Conservation (phyloP, 1,140 invertebrate species). For the Formica exsecta region DNA sequence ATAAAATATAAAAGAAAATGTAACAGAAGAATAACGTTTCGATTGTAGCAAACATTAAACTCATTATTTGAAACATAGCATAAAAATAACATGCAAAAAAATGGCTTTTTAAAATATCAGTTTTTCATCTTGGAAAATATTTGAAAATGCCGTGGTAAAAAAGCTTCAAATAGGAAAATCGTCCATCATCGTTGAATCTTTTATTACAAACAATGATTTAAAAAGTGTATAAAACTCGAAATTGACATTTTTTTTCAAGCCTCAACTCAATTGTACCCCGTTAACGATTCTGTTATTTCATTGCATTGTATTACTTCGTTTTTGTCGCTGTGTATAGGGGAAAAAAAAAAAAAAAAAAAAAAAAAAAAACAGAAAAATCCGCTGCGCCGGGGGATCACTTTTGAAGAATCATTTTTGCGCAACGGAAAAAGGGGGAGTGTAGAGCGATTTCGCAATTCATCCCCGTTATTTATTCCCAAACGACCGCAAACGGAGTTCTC, state of each 20-base stretch:
- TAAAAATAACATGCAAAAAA: background rate
- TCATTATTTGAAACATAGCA: background rate
- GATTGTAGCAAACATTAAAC: background rate
- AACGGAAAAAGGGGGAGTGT: background rate
- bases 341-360: background rate
- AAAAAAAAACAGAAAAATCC: conserved; percentile 13
- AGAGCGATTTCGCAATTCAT: conserved; percentile 50
- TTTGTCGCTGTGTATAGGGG: background rate
- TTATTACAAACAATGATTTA: conserved; percentile 34
- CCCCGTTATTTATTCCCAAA: conserved; percentile 54
- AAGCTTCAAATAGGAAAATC: background rate
- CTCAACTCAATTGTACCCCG: conserved; percentile 18
- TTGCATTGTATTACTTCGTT: conserved; percentile 26
- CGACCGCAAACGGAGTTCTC: conserved; percentile 3
- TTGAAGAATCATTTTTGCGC: conserved; percentile 53
- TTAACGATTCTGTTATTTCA: conserved; percentile 42
- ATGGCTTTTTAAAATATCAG: background rate
- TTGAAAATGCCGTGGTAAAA: background rate
- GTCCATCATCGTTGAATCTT: conserved; percentile 22
- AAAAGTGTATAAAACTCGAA: conserved; percentile 35
- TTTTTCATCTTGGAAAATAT: background rate
- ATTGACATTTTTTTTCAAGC: conserved; percentile 49
- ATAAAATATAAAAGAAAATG: conserved; percentile 29
- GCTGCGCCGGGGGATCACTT: conserved; percentile 30
- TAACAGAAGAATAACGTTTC: background rate